A percentile compares a stretch with the other conserved stretches of the same genome.
Conservation (phyloP, 2,797 vertebrate species). For the Mormyrops attenuatus region DNA sequence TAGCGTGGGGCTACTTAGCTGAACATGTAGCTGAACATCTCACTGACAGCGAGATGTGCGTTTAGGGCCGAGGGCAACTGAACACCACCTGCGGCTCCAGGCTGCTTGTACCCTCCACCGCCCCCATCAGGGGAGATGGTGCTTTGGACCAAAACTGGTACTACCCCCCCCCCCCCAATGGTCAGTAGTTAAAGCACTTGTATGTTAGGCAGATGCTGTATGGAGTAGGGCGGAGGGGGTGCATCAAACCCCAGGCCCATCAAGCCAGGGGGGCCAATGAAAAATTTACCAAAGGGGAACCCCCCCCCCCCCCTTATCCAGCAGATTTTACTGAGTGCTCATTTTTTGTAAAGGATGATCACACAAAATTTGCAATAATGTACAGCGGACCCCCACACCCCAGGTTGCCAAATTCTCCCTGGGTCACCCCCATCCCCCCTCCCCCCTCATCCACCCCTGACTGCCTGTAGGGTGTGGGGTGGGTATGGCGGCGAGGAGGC, state of each 20-base stretch:
- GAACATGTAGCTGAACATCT: background rate
- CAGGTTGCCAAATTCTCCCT: background rate
- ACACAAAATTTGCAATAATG: background rate
- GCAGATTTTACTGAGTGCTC: background rate
- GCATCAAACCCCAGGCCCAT: background rate
- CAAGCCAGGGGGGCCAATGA: background rate
- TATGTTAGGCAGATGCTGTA: background rate
- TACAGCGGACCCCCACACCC: background rate
- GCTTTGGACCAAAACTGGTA: too few relatives aligned
- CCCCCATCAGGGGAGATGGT: too few relatives aligned
- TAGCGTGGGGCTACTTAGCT: background rate
- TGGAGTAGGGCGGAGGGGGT: background rate
- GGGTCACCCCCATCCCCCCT: background rate
- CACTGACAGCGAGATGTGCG: background rate
- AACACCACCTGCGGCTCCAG: background rate
- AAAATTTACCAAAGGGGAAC: background rate
- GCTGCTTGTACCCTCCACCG: background rate
- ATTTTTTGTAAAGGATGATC: background rate
- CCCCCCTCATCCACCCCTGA: background rate
- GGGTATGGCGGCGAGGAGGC: background rate
- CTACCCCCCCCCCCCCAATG: background rate
- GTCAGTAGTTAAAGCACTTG: background rate
- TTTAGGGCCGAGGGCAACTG: background rate
- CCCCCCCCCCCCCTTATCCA: too few relatives aligned
- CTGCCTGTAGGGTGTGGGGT: background rate